Conservation (phyloP, 2,888 invertebrate genomes). For the Drosophila fulvimacula region DNA sequence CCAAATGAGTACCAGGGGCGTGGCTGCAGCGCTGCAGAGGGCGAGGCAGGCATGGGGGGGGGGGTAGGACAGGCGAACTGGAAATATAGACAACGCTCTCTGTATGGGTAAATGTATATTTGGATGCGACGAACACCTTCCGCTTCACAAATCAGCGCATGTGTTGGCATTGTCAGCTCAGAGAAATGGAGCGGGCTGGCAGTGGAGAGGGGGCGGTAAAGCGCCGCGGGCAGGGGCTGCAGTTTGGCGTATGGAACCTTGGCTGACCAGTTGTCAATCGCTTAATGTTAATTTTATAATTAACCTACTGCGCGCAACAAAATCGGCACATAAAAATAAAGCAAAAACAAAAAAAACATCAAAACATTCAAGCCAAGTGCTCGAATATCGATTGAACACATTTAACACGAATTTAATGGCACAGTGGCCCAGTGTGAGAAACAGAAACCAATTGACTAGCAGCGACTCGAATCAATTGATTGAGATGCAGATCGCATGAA, state of each 20-base stretch:
- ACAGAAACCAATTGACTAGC: neutral
- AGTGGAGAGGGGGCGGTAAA: too few relatives aligned
- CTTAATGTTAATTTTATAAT: conserved; percentile 75
- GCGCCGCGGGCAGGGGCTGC: too few relatives aligned
- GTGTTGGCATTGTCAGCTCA: conserved; percentile 57
- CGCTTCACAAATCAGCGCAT: conserved; percentile 77
- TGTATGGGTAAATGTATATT: conserved; percentile 57
- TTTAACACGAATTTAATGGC: conserved; percentile 38
- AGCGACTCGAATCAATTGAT: conserved; percentile 10
- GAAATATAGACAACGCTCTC: conserved; percentile 30
- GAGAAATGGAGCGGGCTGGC: conserved; percentile 1
- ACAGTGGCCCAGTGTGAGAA: conserved; percentile 17
- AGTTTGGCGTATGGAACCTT: conserved; percentile 30
- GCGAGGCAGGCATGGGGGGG: neutral
- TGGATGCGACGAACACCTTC: conserved; percentile 78
- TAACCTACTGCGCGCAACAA: conserved; percentile 60
- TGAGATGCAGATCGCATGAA: neutral
- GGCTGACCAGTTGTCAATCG: conserved; percentile 72
- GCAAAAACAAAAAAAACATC: conserved; percentile 8
- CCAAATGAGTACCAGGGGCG: conserved; percentile 60
- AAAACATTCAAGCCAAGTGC: conserved; percentile 43
- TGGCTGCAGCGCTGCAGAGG: conserved; percentile 19
- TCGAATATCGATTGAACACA: conserved; percentile 44
- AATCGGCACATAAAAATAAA: conserved; percentile 22
- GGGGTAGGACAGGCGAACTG: conserved; percentile 27